phyloP scores from a whole-genome alignment of 2,113 vertebrate genomes.

The Taxidea taxus region DNA sequence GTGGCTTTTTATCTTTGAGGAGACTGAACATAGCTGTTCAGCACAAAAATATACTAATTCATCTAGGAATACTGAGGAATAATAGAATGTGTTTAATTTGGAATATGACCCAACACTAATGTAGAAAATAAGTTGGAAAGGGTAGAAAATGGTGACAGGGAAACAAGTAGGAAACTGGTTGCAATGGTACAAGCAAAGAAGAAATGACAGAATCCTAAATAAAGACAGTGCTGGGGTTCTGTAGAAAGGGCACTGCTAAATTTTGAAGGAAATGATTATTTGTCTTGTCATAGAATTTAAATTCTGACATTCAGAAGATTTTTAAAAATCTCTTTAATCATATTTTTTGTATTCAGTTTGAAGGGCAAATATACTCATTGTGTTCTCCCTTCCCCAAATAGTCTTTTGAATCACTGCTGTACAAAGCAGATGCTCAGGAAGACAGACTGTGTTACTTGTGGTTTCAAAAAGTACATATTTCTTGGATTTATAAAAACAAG shows the following conservation, averaged over 20 bases:
- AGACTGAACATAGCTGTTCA: not conserved
- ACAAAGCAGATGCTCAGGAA: constrained; percentile 64
- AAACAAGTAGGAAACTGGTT: not conserved
- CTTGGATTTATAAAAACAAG: constrained; percentile 66
- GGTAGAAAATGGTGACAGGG: not conserved
- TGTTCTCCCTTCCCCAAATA: not conserved
- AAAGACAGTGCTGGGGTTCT: not conserved
- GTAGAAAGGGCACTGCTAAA: not conserved
- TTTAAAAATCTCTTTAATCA: not conserved
- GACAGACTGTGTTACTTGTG: constrained; percentile 57
- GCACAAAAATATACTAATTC: not conserved
- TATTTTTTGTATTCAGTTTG: not conserved
- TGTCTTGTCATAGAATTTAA: not conserved
- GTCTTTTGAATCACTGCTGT: constrained; percentile 39
- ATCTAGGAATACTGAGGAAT: not conserved
- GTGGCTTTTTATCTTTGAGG: not conserved
- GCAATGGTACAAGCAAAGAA: not conserved
- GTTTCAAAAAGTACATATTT: constrained; percentile 67
- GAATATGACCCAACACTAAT: not conserved
- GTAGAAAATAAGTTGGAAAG: not conserved
- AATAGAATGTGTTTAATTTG: not conserved
- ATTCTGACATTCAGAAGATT: constrained; percentile 1
- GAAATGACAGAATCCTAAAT: not conserved
- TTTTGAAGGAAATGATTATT: not conserved
- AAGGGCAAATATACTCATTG: constrained; percentile 41